Base-by-base conservation (phyloP, 2,888 invertebrate genomes). In the Folsomia manolachei region DNA sequence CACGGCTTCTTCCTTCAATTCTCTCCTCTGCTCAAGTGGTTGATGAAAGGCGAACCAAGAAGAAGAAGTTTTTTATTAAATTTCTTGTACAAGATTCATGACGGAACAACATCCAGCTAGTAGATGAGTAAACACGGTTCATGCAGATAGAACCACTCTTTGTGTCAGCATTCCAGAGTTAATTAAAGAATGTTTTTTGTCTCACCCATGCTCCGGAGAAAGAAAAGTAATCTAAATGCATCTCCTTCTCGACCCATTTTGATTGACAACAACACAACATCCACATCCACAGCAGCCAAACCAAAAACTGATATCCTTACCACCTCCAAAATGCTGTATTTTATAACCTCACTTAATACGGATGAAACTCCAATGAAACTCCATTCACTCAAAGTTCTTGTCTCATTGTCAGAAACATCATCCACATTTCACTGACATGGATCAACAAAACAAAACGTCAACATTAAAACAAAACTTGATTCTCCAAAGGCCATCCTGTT, bases 211-310 rank as follows among this genome's bases (percentile, higher is more conserved):
- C n/a, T n/a, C 71, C 75, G 75, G 75, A 73, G 78, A 78, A 75
- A 71, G 77, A 79, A 78, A 79, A 79, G 78, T 79, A 79, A 79
- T 79, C 79, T 79, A 73, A 79, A 79, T 79, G 77, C 78, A 76
- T 74, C 77, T 78, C 77, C 71, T 71, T 63, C 68, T 70, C 72
- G 63, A 65, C 70, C 63, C 67, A 70, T 62, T 71, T 76, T 76
- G 76, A 76, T 76, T 76, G 76, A 76, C 76, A 76, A 74, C 74
- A 72, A 66, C 76, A 69, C 70, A n/a, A n/a, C n/a, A n/a, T n/a
- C n/a, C n/a, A n/a, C n/a, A n/a, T n/a, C n/a, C 69, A 52, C 65
- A 63, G 69, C 61, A 27, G 62, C 39, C 21, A 27, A 69, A 27
- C 56, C 56, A 56, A 56, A 56, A 56, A 56, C 56, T 56, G 21